Evolutionary conservation across 2,888 invertebrate species (phyloP), one percentile per base, ranked within the genome.

Genomic region (Tromatobia lineatoria): DNA sequence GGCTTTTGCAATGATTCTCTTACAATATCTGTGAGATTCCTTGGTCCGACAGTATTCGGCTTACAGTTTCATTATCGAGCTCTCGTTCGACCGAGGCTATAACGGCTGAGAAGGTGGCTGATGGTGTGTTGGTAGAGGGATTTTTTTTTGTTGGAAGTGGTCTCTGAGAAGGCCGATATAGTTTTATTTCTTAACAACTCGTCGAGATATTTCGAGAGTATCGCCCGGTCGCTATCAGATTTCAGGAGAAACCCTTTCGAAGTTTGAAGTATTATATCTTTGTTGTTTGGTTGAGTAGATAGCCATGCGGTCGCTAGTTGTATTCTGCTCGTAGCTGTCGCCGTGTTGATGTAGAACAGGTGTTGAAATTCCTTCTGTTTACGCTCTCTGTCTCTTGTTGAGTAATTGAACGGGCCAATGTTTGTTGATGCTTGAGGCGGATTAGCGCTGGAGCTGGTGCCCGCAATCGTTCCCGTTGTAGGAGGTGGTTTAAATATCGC

Each of bases 181-280:
- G 3, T 4, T 7, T 13, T 42, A 10, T 42, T 42, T 7, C 10
- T 42, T 42, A 11, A 1, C 13, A 42, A 10, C 13, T 66, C 23
- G 10, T 66, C 42, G 13, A 66, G 23, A 0, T 18, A 11, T 42
- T 66, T 66, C 1, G 3, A n/a, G 42, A 66, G 18, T 18, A 2
- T 23, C 11, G 29, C 29, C 29, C 11, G 8, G 2, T 66, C 20
- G 13, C 20, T 66, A 20, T 66, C 66, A 11, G 66, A 66, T 42
- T 66, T 66, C 10, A 66, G 66, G 1, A 66, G 23, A 42, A 66
- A 66, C 42, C 66, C 66, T 42, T 66, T 66, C 42, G 66, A 66
- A 3, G 42, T 66, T 66, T 66, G 42, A 3, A 66, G 11, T 20
- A 66, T 42, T 42, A 66, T 23, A 20, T 66, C 66, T 20, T 42